phyloP scores from a whole-genome alignment of 2,888 invertebrate genomes.

The Cryptophagus acutangulus region DNA sequence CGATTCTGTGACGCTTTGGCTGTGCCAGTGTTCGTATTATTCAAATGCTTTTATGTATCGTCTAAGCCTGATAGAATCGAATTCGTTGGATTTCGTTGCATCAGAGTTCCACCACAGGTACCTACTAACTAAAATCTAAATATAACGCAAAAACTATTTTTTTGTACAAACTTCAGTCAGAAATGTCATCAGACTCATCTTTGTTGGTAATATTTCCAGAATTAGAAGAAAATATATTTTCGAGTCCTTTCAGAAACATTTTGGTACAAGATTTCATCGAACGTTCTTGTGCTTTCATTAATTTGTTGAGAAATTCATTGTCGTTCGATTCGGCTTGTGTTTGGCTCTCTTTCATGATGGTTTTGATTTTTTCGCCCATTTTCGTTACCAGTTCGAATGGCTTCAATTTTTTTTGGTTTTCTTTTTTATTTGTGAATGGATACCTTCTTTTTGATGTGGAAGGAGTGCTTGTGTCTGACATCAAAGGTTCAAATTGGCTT shows the following conservation, averaged over 20 bases:
- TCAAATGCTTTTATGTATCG: background rate
- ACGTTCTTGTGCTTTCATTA: conserved; percentile 1
- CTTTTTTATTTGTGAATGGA: conserved; percentile 1
- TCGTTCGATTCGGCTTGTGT: background rate
- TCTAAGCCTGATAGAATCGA: no score
- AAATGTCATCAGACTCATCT: background rate
- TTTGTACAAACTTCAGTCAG: background rate
- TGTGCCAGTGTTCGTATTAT: background rate
- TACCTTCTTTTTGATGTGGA: background rate
- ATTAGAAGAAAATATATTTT: background rate
- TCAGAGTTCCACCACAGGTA: no score
- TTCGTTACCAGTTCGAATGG: background rate
- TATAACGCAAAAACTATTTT: no score
- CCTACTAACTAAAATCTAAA: no score
- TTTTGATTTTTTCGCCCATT: background rate
- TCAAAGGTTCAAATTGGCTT: no score
- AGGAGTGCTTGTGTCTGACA: background rate
- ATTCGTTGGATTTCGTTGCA: no score
- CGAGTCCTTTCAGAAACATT: background rate
- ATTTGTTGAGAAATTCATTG: conserved; percentile 1
- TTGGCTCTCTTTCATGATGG: background rate
- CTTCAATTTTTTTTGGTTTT: background rate
- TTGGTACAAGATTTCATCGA: background rate
- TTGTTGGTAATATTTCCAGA: background rate
- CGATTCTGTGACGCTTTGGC: background rate